Evolutionary conservation across 2,888 invertebrate species (phyloP).

Genomic region (Antheraea yamamai): DNA sequence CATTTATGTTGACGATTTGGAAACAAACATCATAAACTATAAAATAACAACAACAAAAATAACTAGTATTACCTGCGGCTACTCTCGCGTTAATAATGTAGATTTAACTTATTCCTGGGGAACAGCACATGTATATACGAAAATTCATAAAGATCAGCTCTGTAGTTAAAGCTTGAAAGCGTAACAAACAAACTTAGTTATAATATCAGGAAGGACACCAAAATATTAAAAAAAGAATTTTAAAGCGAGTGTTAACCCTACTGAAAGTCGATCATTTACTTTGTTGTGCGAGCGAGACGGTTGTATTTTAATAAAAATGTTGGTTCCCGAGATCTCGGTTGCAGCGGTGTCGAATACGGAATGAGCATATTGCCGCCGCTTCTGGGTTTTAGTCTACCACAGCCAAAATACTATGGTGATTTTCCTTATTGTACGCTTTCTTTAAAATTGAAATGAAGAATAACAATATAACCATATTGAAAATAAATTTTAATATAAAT

Average conservation of each 20-base stretch:
- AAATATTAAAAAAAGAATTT: not conserved
- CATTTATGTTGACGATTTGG: no score
- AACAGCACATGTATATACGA: no score
- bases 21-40: no score
- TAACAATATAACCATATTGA: not conserved
- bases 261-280: slow-evolving; percentile 21
- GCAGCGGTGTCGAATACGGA: slow-evolving; percentile 31
- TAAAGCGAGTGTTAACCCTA: slow-evolving; percentile 14
- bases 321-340: slow-evolving; percentile 28
- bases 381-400: slow-evolving; percentile 19
- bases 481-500: not conserved
- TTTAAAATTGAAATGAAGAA: slow-evolving; percentile 4
- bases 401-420: slow-evolving; percentile 16
- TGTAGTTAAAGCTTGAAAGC: no score
- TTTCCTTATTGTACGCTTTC: slow-evolving; percentile 15
- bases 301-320: slow-evolving; percentile 55
- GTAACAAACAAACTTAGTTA: no score
- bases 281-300: slow-evolving; percentile 44
- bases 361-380: slow-evolving; percentile 25
- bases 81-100: no score
- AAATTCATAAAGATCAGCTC: no score
- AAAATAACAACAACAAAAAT: no score
- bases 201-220: not conserved
- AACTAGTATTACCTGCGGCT: no score
- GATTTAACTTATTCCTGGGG: no score